Percentiles rank a stretch among this genome's conserved stretches.
Evolutionary conservation across 2,797 vertebrate genomes (phyloP).

Genomic region (Acanthis flammea): DNA sequence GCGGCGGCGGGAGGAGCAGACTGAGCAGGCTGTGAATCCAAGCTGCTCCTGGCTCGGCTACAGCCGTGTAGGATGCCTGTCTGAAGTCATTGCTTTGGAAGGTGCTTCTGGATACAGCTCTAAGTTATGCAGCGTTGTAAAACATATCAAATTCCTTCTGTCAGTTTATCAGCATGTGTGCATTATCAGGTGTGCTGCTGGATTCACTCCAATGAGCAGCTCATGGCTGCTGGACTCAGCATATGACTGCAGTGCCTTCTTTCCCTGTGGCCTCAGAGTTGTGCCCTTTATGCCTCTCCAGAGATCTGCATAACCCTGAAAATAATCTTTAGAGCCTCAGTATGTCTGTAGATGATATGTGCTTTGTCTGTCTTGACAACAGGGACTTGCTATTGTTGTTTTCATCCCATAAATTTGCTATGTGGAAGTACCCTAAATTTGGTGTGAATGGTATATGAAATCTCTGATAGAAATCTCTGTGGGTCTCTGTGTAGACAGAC

Average conservation of each 20-base stretch:
- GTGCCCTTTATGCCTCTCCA: not conserved
- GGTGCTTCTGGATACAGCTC: not conserved
- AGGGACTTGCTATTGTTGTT: not conserved
- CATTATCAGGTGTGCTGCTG: not conserved
- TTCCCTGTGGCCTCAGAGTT: not conserved
- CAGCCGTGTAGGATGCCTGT: not conserved
- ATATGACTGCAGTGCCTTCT: not conserved
- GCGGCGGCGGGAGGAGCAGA: not conserved
- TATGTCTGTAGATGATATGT: not conserved
- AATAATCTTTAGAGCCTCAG: not conserved
- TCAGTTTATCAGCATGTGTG: not conserved
- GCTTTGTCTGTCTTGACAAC: not conserved
- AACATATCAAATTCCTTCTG: not conserved
- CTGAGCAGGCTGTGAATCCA: conserved; percentile 52
- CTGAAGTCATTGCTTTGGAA: conserved; percentile 42
- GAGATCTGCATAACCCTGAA: not conserved
- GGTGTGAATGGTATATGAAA: not conserved
- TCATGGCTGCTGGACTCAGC: not conserved
- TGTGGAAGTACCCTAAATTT: not conserved
- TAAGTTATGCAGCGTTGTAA: not conserved
- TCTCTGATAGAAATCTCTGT: not conserved
- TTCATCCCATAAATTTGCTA: not conserved
- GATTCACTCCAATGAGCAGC: not conserved
- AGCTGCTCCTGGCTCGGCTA: conserved; percentile 54
- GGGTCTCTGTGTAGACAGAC: not conserved